phyloP scores from a whole-genome alignment of 30 jellyfish, hydroid and myxozoan species.

The Hydractinia symbiolongicarpus region DNA sequence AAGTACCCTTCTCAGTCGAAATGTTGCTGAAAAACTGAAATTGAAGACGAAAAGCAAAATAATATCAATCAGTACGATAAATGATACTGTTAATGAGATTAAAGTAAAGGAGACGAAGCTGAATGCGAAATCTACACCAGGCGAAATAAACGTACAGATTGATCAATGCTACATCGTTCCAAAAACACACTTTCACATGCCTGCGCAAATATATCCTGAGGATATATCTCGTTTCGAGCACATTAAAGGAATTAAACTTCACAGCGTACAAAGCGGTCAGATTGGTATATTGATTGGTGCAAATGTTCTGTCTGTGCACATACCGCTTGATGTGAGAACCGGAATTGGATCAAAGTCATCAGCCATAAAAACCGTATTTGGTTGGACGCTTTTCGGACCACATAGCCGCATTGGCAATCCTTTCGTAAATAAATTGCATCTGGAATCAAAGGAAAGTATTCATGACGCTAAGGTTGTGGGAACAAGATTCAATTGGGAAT shows the following conservation, averaged over 20 bases:
- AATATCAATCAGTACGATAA: conserved; percentile 12
- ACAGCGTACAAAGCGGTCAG: neutral
- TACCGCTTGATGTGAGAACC: conserved; percentile 2
- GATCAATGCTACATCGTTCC: neutral
- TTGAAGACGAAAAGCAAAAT: neutral
- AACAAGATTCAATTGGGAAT: neutral
- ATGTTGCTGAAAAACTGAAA: neutral
- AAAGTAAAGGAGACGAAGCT: conserved; percentile 6
- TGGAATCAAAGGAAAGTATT: neutral
- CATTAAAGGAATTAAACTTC: conserved; percentile 1
- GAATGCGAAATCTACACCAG: neutral
- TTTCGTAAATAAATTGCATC: neutral
- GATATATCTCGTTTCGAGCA: neutral
- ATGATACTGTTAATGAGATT: neutral
- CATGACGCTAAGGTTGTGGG: conserved; percentile 4
- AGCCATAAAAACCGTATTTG: conserved; percentile 14
- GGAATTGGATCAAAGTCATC: neutral
- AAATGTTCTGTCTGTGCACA: neutral
- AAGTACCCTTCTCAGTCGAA: neutral
- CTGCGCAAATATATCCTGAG: neutral
- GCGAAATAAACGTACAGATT: neutral
- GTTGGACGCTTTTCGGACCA: conserved; percentile 12
- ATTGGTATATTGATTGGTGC: conserved; percentile 19
- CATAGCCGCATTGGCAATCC: neutral
- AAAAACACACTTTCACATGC: conserved; percentile 5